phyloP scores from a whole-genome alignment of 2,797 vertebrate genomes.

The Aeoliscus strigatus region DNA sequence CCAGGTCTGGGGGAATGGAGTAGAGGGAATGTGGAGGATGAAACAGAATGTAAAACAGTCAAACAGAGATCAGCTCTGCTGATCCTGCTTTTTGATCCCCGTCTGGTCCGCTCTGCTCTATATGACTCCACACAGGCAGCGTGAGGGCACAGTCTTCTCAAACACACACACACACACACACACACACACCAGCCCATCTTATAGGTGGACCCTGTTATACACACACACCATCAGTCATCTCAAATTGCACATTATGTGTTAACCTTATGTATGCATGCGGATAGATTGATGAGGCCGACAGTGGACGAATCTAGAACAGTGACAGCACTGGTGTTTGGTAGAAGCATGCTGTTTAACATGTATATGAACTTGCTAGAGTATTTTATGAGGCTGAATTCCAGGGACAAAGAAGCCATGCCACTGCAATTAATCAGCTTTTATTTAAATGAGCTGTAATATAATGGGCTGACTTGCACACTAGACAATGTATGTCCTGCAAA shows the following conservation, averaged over 20 bases:
- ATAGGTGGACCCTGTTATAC: too few relatives aligned
- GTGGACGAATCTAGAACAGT: too few relatives aligned
- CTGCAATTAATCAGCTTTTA: slow-evolving; percentile 43
- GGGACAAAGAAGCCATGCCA: slow-evolving; percentile 14
- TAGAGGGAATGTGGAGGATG: slow-evolving; percentile 41
- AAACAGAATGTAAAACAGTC: slow-evolving; percentile 63
- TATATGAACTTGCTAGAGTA: slow-evolving; percentile 17
- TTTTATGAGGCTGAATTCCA: slow-evolving; percentile 15
- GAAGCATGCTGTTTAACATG: slow-evolving; percentile 1
- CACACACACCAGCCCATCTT: neutral
- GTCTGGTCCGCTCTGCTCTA: slow-evolving; percentile 18
- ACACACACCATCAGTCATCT: too few relatives aligned
- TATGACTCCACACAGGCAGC: slow-evolving; percentile 7
- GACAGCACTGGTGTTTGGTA: too few relatives aligned
- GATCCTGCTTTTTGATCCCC: slow-evolving; percentile 61
- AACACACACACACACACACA: slow-evolving; percentile 5
- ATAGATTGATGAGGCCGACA: slow-evolving; percentile 23
- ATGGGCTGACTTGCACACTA: slow-evolving; percentile 5
- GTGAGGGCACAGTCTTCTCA: neutral
- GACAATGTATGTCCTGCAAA: neutral
- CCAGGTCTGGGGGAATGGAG: slow-evolving; percentile 31
- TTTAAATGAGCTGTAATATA: slow-evolving; percentile 24
- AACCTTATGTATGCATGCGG: too few relatives aligned
- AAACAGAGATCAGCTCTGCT: slow-evolving; percentile 57
- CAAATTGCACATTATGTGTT: too few relatives aligned